Conservation (phyloP, 2,797 vertebrate genomes). For the Acrossocheilus wenchowensis region DNA sequence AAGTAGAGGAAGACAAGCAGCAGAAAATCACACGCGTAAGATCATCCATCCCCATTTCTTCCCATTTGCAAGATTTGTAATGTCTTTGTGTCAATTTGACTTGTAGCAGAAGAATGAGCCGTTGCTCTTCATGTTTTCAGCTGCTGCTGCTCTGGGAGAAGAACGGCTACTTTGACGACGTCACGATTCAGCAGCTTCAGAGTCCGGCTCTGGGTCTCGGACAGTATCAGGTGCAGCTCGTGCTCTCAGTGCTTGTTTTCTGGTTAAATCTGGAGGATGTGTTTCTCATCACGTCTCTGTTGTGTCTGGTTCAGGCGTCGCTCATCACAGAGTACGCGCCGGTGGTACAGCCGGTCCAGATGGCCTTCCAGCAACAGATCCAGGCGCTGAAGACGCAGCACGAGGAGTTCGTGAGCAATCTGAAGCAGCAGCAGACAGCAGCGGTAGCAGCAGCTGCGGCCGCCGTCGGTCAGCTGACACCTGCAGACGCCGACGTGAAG, state of each 20-base stretch:
- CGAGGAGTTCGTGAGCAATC: constrained; percentile 89
- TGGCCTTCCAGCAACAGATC: constrained; percentile 97
- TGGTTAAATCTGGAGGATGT: not conserved
- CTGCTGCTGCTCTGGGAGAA: constrained; percentile 98
- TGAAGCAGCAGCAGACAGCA: constrained; percentile 84
- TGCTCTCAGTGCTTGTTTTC: not conserved
- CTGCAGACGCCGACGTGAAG: constrained; percentile 67
- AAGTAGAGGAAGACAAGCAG: constrained; percentile 98
- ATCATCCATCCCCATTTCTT: not conserved
- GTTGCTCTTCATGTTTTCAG: constrained; percentile 67
- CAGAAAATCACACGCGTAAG: constrained; percentile 95
- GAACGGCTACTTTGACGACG: constrained; percentile 96
- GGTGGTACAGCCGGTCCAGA: constrained; percentile 91
- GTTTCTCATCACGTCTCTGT: not conserved
- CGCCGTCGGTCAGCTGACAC: constrained; percentile 69
- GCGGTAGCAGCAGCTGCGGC: constrained; percentile 60
- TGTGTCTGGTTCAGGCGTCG: constrained; percentile 80
- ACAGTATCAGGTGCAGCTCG: constrained; percentile 89
- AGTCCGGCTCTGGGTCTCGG: constrained; percentile 95
- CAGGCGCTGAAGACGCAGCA: constrained; percentile 93
- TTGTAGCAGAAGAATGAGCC: not conserved
- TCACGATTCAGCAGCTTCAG: constrained; percentile 96
- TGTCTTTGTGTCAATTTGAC: too few relatives aligned
- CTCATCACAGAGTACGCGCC: constrained; percentile 90
- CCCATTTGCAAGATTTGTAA: not conserved